A percentile compares a stretch with the other conserved stretches of the same genome.
These are phyloP conservation scores for Daktulosphaira vitifoliae DNA, from an alignment of 1,140 invertebrate species.

Conservation along the genomic window DNA sequence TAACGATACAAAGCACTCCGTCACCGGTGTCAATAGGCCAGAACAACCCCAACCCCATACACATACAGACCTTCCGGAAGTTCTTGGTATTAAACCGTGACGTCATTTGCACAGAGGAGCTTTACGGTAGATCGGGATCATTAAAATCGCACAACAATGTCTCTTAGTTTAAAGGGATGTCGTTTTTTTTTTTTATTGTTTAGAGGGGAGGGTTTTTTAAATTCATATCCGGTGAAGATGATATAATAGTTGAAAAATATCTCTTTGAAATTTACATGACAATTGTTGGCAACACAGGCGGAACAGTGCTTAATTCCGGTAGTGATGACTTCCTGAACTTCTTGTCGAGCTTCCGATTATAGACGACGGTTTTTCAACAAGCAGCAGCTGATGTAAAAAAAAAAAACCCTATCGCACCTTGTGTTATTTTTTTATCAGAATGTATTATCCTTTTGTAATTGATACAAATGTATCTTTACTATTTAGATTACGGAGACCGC, in stretches of 20 bases:
- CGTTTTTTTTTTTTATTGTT: slow-evolving; percentile 4
- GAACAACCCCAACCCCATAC: slow-evolving; percentile 29
- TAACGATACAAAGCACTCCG: slow-evolving; percentile 6
- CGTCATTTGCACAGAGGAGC: slow-evolving; percentile 14
- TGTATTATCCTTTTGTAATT: no score
- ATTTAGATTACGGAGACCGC: no score
- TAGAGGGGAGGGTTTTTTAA: slow-evolving; percentile 21
- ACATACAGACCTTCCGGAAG: no score
- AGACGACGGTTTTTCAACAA: not conserved
- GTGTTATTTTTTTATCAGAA: no score
- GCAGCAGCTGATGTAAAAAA: no score
- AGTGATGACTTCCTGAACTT: slow-evolving; percentile 17
- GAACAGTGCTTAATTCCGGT: slow-evolving; percentile 30
- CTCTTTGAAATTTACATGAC: slow-evolving; percentile 29
- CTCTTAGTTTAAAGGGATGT: not conserved
- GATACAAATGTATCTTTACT: no score
- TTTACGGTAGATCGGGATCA: slow-evolving; percentile 14
- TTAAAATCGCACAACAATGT: slow-evolving; percentile 33
- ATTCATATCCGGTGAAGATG: slow-evolving; percentile 12
- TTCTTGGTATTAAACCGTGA: slow-evolving; percentile 31
- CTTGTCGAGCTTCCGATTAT: slow-evolving; percentile 17
- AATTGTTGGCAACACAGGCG: slow-evolving; percentile 20
- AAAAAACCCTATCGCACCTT: no score
- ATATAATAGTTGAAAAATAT: not conserved
- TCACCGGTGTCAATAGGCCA: slow-evolving; percentile 31